Base-by-base conservation (phyloP, 2,113 vertebrate genomes). In the Saguinus midas region DNA sequence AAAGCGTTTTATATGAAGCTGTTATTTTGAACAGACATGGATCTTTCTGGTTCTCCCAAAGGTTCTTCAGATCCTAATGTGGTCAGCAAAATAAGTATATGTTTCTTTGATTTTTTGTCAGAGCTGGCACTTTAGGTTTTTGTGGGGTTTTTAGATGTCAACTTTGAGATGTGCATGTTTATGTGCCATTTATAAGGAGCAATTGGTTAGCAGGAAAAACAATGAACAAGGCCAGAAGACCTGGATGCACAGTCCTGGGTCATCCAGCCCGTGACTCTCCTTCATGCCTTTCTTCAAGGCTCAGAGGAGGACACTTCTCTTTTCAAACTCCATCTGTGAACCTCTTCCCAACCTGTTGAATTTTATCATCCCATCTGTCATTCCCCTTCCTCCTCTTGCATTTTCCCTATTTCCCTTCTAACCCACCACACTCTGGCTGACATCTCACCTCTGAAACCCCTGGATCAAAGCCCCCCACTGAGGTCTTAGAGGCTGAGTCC, bases 41-140 rank as follows among this genome's bases (percentile, higher is more conserved):
- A 29, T 8, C 72, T 94, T 96, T 75, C 23, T 58, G 72, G 83
- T 23, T 92, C 27, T n/a, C 76, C 55, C 55, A 37, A 50, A 75
- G 25, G 5, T 52, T 61, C 45, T 83, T 85, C 55, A 88, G 25
- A 68, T 72, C 37, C 37, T 75, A 81, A 66, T 0, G 32, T 14
- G 8, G 20, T 79, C 76, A 21, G 70, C 35, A 80, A 93, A 84
- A 64, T 8, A 68, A n/a, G 16, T 14, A 9, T n/a, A 52, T 6
- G 9, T 35, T 13, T 8, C 3, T 35, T 75, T 66, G 68, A 61
- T 48, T 91, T 43, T 64, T 40, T 40, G 5, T 17, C 37, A 9
- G 12, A 48, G 66, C 3, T 29, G 52, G 21, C 29, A 45, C 32
- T 40, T 89, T 16, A 6, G 17, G 21, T 79, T 11, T 27, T 7